Base-by-base conservation (phyloP, 2,113 vertebrate genomes). In the Solea solea region DNA sequence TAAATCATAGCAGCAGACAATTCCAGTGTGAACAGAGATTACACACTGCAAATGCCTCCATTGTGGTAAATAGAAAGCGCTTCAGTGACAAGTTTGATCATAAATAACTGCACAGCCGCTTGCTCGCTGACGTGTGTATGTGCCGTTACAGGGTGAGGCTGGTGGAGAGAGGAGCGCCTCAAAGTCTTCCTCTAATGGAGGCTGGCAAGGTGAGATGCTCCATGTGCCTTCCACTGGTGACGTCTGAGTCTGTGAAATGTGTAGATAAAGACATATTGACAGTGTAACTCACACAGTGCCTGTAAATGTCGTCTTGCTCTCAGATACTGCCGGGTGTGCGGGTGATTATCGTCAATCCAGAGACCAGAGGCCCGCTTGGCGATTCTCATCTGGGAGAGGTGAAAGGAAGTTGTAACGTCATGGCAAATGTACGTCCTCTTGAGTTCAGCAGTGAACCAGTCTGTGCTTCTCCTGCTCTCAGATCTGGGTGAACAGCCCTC, bases 261-360 rank as follows among this genome's bases (percentile, higher is more conserved):
- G 44, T 2, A 54, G 2, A 54, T 12, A 44, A 55, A 73, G 16
- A 6, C 52, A 44, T 60, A 16, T 13, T 50, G 8, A 58, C 50
- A 34, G 13, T 27, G 6, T 59, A 56, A 49, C 39, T n/a, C 1
- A 25, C 1, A 25, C 7, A 7, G 1, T 58, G 7, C 15, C 1
- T 44, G 39, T 16, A 9, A 28, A 15, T 50, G 45, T 48, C 1
- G 62, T 13, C 54, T 61, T 7, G 46, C 64, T 48, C 83, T 12
- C 55, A 99, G 98, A 99, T 99, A 66, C 88, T 99, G 67, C 98
- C 97, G 34, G 98, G 98, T 56, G 97, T 99, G 78, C 95, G 96
- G 84, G 98, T 99, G 52, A 95, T 99, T 69, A 99, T 99, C 48
- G 97, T 99, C 39, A 98, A 99, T 79, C 97, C 97, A 4, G 98